A percentile compares a stretch with the other conserved stretches of the same genome.
phyloP scores from a whole-genome alignment of 2,888 invertebrate genomes.

The Hirtodrosophila histrioides region DNA sequence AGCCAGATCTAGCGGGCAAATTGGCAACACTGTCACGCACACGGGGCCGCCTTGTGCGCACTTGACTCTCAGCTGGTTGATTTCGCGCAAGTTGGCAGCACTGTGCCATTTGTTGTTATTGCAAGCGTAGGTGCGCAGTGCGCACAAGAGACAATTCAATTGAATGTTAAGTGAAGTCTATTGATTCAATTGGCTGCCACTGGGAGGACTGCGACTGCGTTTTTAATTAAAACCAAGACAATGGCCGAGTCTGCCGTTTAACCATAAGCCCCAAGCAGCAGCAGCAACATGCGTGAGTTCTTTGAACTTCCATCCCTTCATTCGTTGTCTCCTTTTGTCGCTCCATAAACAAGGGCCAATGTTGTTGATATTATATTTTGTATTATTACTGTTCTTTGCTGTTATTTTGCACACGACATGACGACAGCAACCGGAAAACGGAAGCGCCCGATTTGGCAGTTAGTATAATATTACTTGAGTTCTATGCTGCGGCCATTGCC shows the following conservation, averaged over 20 bases:
- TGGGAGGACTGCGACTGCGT: slow-evolving; percentile 36
- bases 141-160: slow-evolving; percentile 48
- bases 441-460: slow-evolving; percentile 71
- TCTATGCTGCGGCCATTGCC: slow-evolving; percentile 48
- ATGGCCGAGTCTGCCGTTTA: slow-evolving; percentile 8
- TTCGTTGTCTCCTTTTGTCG: slow-evolving; percentile 8
- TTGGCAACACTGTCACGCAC: no score
- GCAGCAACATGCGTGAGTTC: slow-evolving; percentile 46
- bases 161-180: slow-evolving; percentile 63
- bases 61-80: slow-evolving; percentile 4
- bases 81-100: slow-evolving; percentile 35
- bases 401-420: slow-evolving; percentile 42
- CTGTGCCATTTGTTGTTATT: background rate
- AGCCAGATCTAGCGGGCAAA: no score
- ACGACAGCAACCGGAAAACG: slow-evolving; percentile 67
- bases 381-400: slow-evolving; percentile 25
- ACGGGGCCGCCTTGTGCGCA: no score
- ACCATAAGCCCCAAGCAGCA: slow-evolving; percentile 16
- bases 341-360: slow-evolving; percentile 40
- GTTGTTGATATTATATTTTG: slow-evolving; percentile 18
- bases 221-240: slow-evolving; percentile 52
- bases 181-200: slow-evolving; percentile 69
- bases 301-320: slow-evolving; percentile 43
- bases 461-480: slow-evolving; percentile 10
- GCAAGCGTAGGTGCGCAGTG: slow-evolving; percentile 43